These are phyloP conservation scores for Cephus pygmeus DNA, from an alignment of 2,888 invertebrate species.

Conservation along the genomic window DNA sequence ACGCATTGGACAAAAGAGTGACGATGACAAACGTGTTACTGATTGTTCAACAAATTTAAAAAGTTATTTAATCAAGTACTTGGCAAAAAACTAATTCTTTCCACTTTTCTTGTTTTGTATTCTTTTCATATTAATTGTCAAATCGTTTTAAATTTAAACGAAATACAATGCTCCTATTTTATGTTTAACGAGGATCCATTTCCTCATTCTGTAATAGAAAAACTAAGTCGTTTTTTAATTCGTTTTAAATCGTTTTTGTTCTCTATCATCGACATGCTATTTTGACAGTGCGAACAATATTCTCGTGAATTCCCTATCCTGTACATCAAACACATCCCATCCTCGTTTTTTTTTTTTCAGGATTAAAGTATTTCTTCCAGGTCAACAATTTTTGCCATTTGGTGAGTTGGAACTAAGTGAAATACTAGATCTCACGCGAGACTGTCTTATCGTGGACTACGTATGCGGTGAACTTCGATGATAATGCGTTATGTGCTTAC, in stretches of 20 bases:
- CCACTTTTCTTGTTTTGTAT: neutral
- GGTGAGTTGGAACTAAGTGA: conserved; percentile 16
- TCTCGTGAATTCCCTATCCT: neutral
- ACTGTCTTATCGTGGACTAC: neutral
- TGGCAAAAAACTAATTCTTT: neutral
- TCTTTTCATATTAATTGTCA: neutral
- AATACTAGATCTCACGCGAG: neutral
- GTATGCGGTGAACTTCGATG: neutral
- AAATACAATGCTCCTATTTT: neutral
- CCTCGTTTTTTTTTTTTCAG: conserved; percentile 40
- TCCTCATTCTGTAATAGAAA: conserved; percentile 13
- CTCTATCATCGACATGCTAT: conserved; percentile 2
- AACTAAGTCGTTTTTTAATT: conserved; percentile 18
- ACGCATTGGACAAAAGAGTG: neutral
- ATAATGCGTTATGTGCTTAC: neutral
- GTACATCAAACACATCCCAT: neutral
- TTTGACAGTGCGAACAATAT: neutral
- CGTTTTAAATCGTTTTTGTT: conserved; percentile 14
- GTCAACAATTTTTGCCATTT: conserved; percentile 50
- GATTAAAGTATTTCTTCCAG: conserved; percentile 64
- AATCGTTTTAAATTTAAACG: neutral
- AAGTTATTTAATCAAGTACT: neutral
- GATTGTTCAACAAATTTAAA: neutral
- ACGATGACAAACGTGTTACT: neutral
- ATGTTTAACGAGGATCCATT: neutral